These are phyloP conservation scores for Trichopoda pennipes DNA, from an alignment of 2,888 invertebrate genomes.

Conservation along the genomic window DNA sequence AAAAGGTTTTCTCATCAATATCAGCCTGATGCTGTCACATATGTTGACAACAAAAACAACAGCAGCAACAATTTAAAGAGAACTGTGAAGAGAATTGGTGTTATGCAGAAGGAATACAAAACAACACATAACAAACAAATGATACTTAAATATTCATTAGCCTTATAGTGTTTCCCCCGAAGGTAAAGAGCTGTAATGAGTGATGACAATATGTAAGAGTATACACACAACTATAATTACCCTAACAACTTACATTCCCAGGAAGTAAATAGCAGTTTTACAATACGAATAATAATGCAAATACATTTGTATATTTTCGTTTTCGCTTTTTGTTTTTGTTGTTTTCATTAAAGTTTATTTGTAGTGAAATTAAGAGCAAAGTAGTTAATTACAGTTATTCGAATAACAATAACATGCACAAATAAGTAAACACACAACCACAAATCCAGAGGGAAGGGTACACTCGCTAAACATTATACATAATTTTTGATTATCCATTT, in stretches of 20 bases:
- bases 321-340: too few species aligned
- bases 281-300: too few species aligned
- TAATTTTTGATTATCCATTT: too few species aligned
- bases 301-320: too few species aligned
- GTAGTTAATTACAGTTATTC: too few species aligned
- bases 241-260: not conserved
- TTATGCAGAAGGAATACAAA: slow-evolving; percentile 28
- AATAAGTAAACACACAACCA: too few species aligned
- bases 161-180: slow-evolving; percentile 47
- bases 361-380: too few species aligned
- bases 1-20: slow-evolving; percentile 38
- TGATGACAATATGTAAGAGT: slow-evolving; percentile 46
- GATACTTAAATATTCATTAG: slow-evolving; percentile 69
- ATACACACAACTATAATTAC: not conserved
- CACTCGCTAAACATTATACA: too few species aligned
- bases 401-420: too few species aligned
- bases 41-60: not conserved
- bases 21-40: slow-evolving; percentile 1
- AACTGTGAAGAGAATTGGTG: not conserved
- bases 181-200: slow-evolving; percentile 55
- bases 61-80: too few species aligned
- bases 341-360: too few species aligned
- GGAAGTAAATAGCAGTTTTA: slow-evolving; percentile 3
- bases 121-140: slow-evolving; percentile 52
- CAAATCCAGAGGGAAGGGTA: too few species aligned